Evolutionary conservation across 92 coral and sea anemone genomes (phyloP), one percentile per base, ranked within the genome.

Genomic region (Isaurus tuberculatus): DNA sequence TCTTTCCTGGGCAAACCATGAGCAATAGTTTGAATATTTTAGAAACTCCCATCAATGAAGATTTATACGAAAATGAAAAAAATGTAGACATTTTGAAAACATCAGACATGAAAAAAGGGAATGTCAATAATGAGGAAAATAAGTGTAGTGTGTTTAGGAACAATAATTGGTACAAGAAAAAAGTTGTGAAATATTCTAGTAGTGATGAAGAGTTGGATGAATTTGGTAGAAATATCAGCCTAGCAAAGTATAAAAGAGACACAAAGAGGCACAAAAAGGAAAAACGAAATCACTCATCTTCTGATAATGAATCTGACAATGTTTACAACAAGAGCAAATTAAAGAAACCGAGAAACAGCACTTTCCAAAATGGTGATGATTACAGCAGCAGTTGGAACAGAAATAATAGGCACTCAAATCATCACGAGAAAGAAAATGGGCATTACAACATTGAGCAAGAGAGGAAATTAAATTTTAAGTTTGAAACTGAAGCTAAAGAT

Each of bases 391-490:
- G 73, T 40, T 8, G 70, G 4, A 60, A 74, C 25, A 81, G 83
- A 57, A 53, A 83, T 16, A 73, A 53, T 65, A 51, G 77, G 68
- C 72, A 68, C 40, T 73, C 72, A 30, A 74, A 60, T 31, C 55
- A 49, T 46, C 26, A 44, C 0, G 86, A 84, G 32, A 70, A 57
- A 48, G 40, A 79, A 9, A 73, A 83, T 67, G 64, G 57, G 20
- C 57, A 81, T 58, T 86, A 75, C 83, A 94, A 97, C 63, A 84
- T 97, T 92, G 99, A 97, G 58, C 94, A 86, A 37, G 94, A 94
- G 84, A 91, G 99, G 69, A 97, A 97, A 68, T 73, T 90, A 80
- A 91, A 84, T n/a, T 97, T 97, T 77, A 91, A 92, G 81, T 87
- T 97, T 86, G 98, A 95, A 73, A 90, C 86, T 13, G 65, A 79